Conservation (phyloP, 2,797 vertebrate genomes). For the Catharus ustulatus region DNA sequence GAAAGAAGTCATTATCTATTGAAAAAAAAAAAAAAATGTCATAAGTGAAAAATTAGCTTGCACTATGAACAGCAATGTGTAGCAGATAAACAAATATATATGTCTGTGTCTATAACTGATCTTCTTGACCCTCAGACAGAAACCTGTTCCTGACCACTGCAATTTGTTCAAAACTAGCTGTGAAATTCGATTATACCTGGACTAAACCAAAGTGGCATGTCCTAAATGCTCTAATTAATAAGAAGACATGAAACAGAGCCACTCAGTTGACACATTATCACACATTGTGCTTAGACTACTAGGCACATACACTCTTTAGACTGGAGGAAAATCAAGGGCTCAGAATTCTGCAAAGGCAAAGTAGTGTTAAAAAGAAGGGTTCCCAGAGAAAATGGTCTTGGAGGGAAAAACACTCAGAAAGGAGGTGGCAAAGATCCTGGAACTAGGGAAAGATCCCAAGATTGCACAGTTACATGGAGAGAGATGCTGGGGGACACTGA, state of each 20-base stretch:
- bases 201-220: background rate
- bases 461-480: background rate
- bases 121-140: background rate
- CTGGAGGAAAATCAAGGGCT: fast-evolving
- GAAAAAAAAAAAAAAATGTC: fast-evolving
- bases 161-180: background rate
- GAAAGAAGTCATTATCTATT: background rate
- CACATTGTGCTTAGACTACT: background rate
- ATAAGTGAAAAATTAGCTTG: background rate
- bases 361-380: background rate
- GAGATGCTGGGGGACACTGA: fast-evolving
- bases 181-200: background rate
- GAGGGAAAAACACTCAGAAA: background rate
- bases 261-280: background rate
- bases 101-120: background rate
- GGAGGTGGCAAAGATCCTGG: background rate
- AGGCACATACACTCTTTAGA: background rate
- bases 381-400: background rate
- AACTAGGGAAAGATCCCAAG: background rate
- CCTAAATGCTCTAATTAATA: background rate
- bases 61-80: background rate
- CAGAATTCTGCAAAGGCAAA: background rate
- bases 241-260: background rate
- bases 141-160: background rate
- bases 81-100: background rate